Percentiles rank a stretch among this genome's conserved stretches.
Evolutionary conservation across 2,113 vertebrate genomes (phyloP).

Genomic region (Riparia riparia): DNA sequence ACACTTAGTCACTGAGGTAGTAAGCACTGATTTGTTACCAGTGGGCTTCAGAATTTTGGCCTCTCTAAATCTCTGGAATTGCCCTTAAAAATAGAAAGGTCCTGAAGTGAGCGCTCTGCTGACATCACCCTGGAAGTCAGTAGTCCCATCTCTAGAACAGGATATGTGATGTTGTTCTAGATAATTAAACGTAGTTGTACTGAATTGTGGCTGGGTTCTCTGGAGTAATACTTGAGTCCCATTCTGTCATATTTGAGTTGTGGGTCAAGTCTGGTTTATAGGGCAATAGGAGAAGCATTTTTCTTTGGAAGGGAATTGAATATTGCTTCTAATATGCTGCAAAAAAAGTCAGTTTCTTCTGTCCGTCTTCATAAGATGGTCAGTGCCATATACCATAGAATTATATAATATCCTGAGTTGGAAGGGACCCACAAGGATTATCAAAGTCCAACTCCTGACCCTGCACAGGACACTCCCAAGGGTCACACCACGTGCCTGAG

Average conservation of each 20-base stretch:
- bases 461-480: background rate
- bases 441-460: background rate
- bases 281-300: background rate
- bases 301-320: background rate
- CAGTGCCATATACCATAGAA: background rate
- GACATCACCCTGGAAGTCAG: background rate
- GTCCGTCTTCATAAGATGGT: background rate
- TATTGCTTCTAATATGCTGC: background rate
- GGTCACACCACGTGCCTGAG: rapidly evolving
- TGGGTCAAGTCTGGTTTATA: background rate
- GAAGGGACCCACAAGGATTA: background rate
- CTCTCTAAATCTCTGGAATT: background rate
- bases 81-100: background rate
- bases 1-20: background rate
- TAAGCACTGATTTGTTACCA: background rate
- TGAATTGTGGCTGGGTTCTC: background rate
- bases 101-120: background rate
- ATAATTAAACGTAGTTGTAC: background rate
- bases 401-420: background rate
- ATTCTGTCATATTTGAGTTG: background rate
- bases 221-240: background rate
- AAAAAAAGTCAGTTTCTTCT: background rate
- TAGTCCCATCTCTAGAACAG: background rate
- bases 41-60: background rate
- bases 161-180: background rate